Percentiles rank a stretch among this genome's conserved stretches.
These are phyloP conservation scores for Scomber japonicus DNA, from an alignment of 2,113 vertebrate genomes.

Conservation along the genomic window DNA sequence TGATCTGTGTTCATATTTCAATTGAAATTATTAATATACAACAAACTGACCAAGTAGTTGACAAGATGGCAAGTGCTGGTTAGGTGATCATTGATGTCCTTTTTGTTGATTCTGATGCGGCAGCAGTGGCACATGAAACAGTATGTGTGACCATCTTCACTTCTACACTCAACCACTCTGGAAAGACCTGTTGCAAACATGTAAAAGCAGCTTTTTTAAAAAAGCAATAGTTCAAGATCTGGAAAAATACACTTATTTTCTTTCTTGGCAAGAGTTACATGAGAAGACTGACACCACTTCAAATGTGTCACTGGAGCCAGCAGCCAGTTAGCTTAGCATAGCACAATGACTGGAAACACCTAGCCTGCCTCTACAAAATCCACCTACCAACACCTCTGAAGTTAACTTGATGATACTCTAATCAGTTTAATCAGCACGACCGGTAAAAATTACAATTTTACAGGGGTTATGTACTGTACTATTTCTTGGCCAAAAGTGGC, in stretches of 20 bases:
- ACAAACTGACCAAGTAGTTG: constrained; percentile 75
- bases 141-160: constrained; percentile 48
- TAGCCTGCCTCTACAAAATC: too few species aligned
- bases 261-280: not conserved
- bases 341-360: not conserved
- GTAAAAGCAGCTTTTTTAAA: not conserved
- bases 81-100: constrained; percentile 68
- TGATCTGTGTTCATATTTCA: not conserved
- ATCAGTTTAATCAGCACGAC: too few species aligned
- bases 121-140: constrained; percentile 81
- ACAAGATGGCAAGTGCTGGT: constrained; percentile 61
- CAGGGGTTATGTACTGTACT: too few species aligned
- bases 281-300: not conserved
- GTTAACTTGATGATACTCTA: too few species aligned
- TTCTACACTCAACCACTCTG: constrained; percentile 69
- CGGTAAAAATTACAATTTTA: too few species aligned
- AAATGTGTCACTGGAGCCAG: not conserved
- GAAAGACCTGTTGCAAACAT: constrained; percentile 70
- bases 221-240: not conserved
- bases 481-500: too few species aligned
- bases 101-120: constrained; percentile 59
- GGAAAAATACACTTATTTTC: not conserved
- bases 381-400: too few species aligned
- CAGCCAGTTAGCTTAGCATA: not conserved
- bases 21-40: constrained; percentile 2